Conservation (phyloP, 2,113 vertebrate species). For the Aphyosemion australe region DNA sequence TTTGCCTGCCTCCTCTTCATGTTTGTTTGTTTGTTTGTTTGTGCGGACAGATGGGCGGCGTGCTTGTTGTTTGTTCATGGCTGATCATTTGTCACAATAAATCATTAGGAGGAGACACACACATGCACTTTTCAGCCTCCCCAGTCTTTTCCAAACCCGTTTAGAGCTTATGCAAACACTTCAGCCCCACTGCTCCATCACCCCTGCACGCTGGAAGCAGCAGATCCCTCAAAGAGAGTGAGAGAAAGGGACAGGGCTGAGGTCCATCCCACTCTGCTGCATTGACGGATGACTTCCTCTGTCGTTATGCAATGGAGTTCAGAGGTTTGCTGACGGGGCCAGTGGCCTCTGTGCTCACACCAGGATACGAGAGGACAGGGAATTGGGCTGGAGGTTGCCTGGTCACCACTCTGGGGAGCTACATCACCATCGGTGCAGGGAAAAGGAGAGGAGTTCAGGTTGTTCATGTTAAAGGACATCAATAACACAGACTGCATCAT, state of each 20-base stretch:
- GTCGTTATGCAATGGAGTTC: conserved; percentile 64
- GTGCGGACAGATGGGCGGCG: conserved; percentile 55
- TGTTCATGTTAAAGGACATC: not conserved
- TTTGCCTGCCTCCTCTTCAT: conserved; percentile 58
- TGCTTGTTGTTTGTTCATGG: conserved; percentile 70
- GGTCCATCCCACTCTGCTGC: conserved; percentile 37
- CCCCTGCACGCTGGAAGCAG: conserved; percentile 34
- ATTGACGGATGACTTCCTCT: conserved; percentile 72
- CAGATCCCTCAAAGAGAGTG: conserved; percentile 26
- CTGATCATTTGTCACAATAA: conserved; percentile 76
- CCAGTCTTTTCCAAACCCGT: conserved; percentile 47
- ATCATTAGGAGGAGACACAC: conserved; percentile 52
- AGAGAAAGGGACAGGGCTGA: conserved; percentile 40
- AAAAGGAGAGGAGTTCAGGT: not conserved
- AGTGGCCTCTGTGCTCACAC: conserved; percentile 44
- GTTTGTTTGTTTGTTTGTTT: conserved; percentile 73
- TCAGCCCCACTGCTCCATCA: conserved; percentile 36
- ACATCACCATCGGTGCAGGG: conserved; percentile 10
- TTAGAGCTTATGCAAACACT: conserved; percentile 65
- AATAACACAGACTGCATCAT: not conserved
- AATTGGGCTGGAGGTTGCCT: conserved; percentile 40
- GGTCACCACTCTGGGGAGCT: conserved; percentile 45
- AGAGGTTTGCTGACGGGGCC: conserved; percentile 49
- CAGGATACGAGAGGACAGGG: conserved; percentile 53
- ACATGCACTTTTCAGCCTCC: conserved; percentile 30